A percentile compares a stretch with the other conserved stretches of the same genome.
Evolutionary conservation across 1,140 invertebrate genomes (phyloP).

Genomic region (Panulirus ornatus): DNA sequence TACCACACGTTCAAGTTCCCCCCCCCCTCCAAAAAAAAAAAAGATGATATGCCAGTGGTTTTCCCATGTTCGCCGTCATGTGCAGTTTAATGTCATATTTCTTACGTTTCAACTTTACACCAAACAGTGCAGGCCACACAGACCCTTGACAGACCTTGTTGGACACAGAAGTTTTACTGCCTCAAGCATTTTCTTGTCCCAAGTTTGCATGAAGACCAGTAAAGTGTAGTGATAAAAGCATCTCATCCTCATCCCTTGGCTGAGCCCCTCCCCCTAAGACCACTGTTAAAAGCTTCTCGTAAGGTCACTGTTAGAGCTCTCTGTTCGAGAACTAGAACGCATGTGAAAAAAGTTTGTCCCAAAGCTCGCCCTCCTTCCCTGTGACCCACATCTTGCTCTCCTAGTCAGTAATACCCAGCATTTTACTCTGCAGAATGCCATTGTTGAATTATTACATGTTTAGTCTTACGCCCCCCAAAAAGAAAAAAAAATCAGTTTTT

Average conservation of each 20-base stretch:
- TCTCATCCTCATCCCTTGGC: background rate
- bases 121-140: background rate
- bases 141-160: too few species aligned
- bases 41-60: background rate
- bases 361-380: background rate
- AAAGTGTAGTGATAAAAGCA: background rate
- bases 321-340: background rate
- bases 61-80: background rate
- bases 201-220: background rate
- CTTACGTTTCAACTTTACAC: background rate
- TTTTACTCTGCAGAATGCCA: background rate
- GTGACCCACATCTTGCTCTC: background rate
- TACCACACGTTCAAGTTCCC: slow-evolving; percentile 3
- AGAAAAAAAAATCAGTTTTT: background rate
- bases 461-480: background rate
- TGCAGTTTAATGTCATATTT: background rate
- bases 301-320: too few species aligned
- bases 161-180: background rate
- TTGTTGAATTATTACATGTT: background rate
- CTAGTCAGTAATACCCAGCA: too few species aligned
- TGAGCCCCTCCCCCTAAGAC: background rate
- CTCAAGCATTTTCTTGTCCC: background rate
- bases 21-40: too few species aligned
- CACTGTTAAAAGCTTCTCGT: background rate
- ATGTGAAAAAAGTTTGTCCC: background rate